Conservation (phyloP, 2,888 invertebrate species). For the Lumbricus terrestris region DNA sequence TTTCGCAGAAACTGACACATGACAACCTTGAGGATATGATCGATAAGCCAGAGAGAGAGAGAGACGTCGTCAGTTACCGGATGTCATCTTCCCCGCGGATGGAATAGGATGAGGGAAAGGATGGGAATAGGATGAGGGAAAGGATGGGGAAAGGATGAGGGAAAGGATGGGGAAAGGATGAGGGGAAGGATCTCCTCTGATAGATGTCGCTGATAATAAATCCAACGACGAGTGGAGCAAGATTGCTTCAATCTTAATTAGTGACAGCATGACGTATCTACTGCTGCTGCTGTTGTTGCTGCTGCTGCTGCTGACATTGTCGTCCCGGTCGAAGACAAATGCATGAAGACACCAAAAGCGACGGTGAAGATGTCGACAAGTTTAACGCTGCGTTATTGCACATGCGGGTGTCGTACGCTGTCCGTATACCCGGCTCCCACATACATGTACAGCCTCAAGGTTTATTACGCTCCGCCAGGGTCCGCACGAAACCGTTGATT, state of each 20-base stretch:
- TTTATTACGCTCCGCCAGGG: neutral
- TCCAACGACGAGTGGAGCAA: neutral
- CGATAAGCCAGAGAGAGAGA: slow-evolving; percentile 3
- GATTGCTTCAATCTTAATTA: slow-evolving; percentile 3
- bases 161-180: no score
- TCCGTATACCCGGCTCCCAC: neutral
- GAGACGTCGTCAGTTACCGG: neutral
- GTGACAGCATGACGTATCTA: neutral
- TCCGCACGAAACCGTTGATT: neutral
- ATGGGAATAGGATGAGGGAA: no score
- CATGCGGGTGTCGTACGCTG: neutral
- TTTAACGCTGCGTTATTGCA: neutral
- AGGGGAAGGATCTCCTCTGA: no score
- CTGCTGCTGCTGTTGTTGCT: neutral
- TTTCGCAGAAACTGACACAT: neutral
- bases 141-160: no score
- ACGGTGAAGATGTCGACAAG: neutral
- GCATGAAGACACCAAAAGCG: neutral
- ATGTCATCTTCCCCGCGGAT: neutral
- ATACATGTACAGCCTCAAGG: neutral
- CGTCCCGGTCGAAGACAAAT: neutral
- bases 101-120: no score
- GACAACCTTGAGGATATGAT: neutral
- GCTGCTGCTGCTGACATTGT: neutral
- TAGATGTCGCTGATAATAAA: slow-evolving; percentile 3